These are phyloP conservation scores for Platanista minor DNA, from an alignment of 2,113 vertebrate genomes.

Conservation along the genomic window DNA sequence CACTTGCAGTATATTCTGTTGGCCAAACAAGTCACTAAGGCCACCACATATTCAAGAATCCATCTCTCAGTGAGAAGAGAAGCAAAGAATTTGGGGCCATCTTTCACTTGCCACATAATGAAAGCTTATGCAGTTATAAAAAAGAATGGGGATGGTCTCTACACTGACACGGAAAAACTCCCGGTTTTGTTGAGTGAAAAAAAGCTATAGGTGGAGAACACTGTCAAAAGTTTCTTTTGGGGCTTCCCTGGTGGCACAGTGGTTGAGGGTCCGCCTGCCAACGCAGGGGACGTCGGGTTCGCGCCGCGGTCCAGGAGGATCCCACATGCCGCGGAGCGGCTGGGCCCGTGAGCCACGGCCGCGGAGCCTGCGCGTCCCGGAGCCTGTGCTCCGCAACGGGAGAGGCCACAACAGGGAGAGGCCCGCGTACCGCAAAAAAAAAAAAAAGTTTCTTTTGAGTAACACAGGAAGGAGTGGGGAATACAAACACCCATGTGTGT, in stretches of 20 bases:
- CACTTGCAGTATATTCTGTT: neutral
- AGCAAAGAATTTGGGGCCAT: neutral
- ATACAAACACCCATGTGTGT: neutral
- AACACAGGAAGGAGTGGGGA: neutral
- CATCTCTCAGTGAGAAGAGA: neutral
- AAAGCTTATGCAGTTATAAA: neutral
- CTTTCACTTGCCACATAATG: neutral
- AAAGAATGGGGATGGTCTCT: neutral
- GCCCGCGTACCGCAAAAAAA: too few species aligned
- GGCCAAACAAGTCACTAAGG: neutral
- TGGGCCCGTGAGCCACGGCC: too few species aligned
- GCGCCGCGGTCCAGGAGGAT: too few species aligned
- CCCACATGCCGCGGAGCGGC: too few species aligned
- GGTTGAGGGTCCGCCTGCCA: too few species aligned
- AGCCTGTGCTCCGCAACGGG: too few species aligned
- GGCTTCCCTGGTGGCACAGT: too few species aligned
- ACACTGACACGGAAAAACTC: neutral
- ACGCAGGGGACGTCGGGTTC: too few species aligned
- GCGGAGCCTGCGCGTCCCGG: too few species aligned
- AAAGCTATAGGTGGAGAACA: neutral
- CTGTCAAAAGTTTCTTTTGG: neutral
- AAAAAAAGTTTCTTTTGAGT: neutral
- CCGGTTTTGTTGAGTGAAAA: neutral
- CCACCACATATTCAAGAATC: neutral
- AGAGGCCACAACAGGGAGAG: too few species aligned